phyloP scores from a whole-genome alignment of 1,140 invertebrate species.

The Pseudomyrmex dendroicus region DNA sequence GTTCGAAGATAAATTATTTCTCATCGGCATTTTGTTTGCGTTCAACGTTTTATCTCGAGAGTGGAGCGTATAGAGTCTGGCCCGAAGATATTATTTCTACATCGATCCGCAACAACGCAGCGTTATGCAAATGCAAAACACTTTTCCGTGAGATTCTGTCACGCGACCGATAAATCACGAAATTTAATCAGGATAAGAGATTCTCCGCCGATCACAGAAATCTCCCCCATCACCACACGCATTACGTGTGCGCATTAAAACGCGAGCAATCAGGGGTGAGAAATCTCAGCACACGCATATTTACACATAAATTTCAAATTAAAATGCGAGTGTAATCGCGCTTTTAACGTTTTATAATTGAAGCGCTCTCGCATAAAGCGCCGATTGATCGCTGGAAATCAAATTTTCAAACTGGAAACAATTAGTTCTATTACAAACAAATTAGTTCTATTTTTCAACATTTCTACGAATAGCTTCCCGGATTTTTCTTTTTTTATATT shows the following conservation, averaged over 20 bases:
- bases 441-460: conserved; percentile 16
- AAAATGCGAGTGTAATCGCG: conserved; percentile 12
- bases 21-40: conserved; percentile 23
- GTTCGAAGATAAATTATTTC: conserved; percentile 50
- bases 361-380: not conserved
- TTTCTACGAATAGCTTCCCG: conserved; percentile 7
- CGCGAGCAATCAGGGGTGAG: conserved; percentile 43
- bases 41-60: conserved; percentile 25
- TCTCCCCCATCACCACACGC: conserved; percentile 39
- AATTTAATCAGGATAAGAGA: conserved; percentile 45
- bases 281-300: not conserved
- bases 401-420: not conserved
- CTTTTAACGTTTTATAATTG: conserved; percentile 45
- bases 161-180: conserved; percentile 45
- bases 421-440: conserved; percentile 14
- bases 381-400: not conserved
- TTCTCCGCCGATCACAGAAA: conserved; percentile 5
- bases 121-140: conserved; percentile 41
- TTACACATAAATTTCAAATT: not conserved
- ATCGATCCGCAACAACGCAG: conserved; percentile 45
- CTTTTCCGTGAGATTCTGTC: conserved; percentile 47
- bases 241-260: conserved; percentile 15
- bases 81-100: conserved; percentile 20
- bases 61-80: not conserved
- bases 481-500: not conserved